Evolutionary conservation across 2,888 invertebrate genomes (phyloP), one percentile per base, ranked within the genome.

Genomic region (Microplitis manilae): DNA sequence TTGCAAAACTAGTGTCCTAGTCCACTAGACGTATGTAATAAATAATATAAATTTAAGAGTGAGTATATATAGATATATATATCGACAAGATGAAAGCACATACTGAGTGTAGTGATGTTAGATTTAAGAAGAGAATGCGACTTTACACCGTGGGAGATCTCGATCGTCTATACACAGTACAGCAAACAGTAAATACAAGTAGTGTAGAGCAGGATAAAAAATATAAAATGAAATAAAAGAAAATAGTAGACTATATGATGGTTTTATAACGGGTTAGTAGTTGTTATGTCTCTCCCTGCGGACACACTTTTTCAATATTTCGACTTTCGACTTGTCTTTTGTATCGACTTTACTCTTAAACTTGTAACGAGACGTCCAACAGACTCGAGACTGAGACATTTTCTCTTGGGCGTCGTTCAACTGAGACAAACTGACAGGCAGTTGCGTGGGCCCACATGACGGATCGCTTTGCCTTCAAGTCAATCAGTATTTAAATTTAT

Each of bases 371-470:
- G 40, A 41, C 65, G 50, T 50, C 50, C 73, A 73, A 73, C 67
- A 59, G 67, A 67, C 67, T 67, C 30, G 50, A 73, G 9, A 73
- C 65, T 15, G 50, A 73, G 9, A 73, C 65, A 67, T 73, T 65
- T 73, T 59, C 67, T 65, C 73, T 73, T 67, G 67, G 67, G 67
- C 65, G 73, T 65, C 38, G 61, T 64, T 61, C 68, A 38, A 15
- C 20, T 60, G 50, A 67, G 65, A 40, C 67, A 30, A 30, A 73
- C 73, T 73, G 73, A 67, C 60, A 67, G 73, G 68, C 73, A 67
- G 60, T n/a, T 67, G 73, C 73, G 73, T 73, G 73, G 73, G 73
- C 50, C 40, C 40, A 9, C 50, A 73, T 73, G 73, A 73, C 73
- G 15, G 67, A 73, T 73, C 59, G 73, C 38, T 15, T 59, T 38